These are phyloP conservation scores for Pachypeltis micranthus DNA, from an alignment of 1,140 invertebrate species.

Conservation along the genomic window DNA sequence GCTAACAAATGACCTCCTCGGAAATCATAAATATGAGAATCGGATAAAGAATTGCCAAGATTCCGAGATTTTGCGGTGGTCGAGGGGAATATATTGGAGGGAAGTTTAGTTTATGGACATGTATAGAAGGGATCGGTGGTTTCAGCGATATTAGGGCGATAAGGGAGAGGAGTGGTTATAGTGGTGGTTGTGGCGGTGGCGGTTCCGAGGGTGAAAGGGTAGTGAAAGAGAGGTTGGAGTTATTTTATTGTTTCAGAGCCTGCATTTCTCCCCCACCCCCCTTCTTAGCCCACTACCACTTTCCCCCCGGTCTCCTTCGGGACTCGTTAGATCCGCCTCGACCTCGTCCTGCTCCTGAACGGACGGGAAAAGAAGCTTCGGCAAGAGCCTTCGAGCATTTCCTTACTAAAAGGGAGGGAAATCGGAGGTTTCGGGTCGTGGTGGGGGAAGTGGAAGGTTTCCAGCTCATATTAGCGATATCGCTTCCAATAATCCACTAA, in stretches of 20 bases:
- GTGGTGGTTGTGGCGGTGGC: no score
- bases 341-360: no score
- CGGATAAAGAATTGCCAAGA: neutral
- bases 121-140: neutral
- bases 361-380: neutral
- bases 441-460: neutral
- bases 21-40: slow-evolving; percentile 7
- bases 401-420: no score
- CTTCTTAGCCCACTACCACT: no score
- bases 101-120: neutral
- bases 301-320: no score
- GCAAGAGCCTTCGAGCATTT: neutral
- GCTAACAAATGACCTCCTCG: neutral
- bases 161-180: no score
- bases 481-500: slow-evolving; percentile 11
- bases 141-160: no score
- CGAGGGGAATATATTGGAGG: neutral
- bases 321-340: no score
- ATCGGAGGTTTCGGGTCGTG: no score
- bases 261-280: no score
- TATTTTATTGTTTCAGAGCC: slow-evolving; percentile 10
- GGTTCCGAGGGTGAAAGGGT: no score
- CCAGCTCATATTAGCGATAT: slow-evolving; percentile 11
- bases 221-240: neutral
- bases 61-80: neutral